Evolutionary conservation across 2,797 vertebrate species (phyloP).

Genomic region (Channa striata): DNA sequence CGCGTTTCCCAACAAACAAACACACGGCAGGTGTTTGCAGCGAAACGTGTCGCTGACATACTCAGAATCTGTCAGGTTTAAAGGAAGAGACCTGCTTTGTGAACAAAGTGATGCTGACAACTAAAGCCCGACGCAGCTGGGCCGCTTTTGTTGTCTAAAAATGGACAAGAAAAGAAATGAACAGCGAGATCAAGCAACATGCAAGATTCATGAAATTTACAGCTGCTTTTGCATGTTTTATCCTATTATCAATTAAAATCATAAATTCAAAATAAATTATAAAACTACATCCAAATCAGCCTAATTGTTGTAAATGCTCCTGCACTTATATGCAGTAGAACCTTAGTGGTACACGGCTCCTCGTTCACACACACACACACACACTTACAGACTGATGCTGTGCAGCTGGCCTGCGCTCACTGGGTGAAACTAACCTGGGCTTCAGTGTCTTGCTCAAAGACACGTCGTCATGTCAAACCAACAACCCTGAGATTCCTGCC

Average conservation of each 20-base stretch:
- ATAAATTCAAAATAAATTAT: no score
- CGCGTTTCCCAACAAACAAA: neutral
- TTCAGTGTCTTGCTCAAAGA: no score
- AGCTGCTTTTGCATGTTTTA: neutral
- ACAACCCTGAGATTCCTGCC: no score
- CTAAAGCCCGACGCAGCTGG: conserved; percentile 26
- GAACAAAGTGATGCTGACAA: conserved; percentile 50
- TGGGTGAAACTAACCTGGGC: no score
- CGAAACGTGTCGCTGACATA: conserved; percentile 7
- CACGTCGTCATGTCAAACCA: no score
- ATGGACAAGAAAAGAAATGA: neutral
- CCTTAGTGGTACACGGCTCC: no score
- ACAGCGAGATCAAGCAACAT: neutral
- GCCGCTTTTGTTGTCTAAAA: neutral
- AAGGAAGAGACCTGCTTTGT: conserved; percentile 20
- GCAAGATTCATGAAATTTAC: neutral
- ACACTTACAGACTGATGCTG: no score
- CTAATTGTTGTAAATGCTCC: no score
- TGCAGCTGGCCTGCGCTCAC: no score
- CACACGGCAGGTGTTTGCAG: neutral
- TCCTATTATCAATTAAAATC: neutral
- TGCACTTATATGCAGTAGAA: no score
- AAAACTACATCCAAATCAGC: neutral
- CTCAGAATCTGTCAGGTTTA: conserved; percentile 10
- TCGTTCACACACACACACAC: no score